These are phyloP conservation scores for Belonocnema kinseyi DNA, from an alignment of 1,140 invertebrate species.

Conservation along the genomic window DNA sequence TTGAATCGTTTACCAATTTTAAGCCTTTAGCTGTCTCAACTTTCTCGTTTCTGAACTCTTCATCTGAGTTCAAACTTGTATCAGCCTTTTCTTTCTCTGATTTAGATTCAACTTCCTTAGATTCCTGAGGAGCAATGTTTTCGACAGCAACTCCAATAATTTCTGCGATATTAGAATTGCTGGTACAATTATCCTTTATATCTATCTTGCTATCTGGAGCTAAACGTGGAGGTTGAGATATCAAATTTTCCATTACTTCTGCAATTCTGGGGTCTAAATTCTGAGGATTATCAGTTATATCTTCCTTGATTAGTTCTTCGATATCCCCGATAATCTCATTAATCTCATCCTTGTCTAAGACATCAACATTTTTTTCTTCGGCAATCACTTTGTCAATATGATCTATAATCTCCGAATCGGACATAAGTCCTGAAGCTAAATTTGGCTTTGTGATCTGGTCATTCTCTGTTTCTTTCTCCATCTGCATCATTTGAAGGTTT, in stretches of 20 bases:
- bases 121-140: constrained; percentile 1
- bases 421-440: constrained; percentile 50
- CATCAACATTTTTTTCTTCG: constrained; percentile 69
- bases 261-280: constrained; percentile 42
- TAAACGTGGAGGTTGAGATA: constrained; percentile 45
- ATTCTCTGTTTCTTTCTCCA: constrained; percentile 25
- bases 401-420: constrained; percentile 67
- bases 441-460: constrained; percentile 35
- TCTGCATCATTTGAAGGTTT: constrained; percentile 25
- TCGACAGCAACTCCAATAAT: constrained; percentile 69
- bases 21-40: neutral
- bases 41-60: neutral
- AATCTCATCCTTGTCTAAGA: constrained; percentile 73
- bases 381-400: constrained; percentile 71
- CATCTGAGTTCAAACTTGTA: neutral
- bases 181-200: constrained; percentile 71
- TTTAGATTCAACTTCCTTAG: constrained; percentile 12
- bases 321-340: constrained; percentile 75
- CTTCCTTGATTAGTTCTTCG: constrained; percentile 73
- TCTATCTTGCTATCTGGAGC: constrained; percentile 63
- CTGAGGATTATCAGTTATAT: constrained; percentile 68
- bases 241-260: constrained; percentile 51
- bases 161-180: constrained; percentile 70
- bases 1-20: neutral
- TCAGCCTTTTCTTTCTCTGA: neutral